phyloP scores from a whole-genome alignment of 2,797 vertebrate species.

The Gymnoscopelus braueri region DNA sequence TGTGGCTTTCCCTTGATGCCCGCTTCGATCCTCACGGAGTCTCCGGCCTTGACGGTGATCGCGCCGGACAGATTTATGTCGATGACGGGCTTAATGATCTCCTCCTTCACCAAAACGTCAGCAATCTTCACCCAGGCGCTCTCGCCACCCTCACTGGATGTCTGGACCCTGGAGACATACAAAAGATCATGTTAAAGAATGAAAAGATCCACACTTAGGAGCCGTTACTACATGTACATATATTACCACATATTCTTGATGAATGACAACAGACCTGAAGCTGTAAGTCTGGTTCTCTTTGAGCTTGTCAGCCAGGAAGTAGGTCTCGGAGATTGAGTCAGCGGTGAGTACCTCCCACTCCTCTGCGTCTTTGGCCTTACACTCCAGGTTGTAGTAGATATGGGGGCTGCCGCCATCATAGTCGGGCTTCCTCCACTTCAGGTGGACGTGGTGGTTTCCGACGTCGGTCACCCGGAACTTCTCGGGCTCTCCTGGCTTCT shows the following conservation, averaged over 20 bases:
- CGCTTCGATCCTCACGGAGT: constrained; percentile 94
- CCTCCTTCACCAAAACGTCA: constrained; percentile 94
- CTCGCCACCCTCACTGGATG: constrained; percentile 95
- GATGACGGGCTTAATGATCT: constrained; percentile 94
- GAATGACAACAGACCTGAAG: constrained; percentile 64
- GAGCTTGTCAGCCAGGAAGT: constrained; percentile 92
- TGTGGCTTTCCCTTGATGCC: constrained; percentile 95
- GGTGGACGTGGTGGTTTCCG: constrained; percentile 92
- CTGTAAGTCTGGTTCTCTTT: constrained; percentile 92
- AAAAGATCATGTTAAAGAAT: background rate
- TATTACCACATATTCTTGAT: background rate
- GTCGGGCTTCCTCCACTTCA: constrained; percentile 95
- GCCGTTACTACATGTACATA: background rate
- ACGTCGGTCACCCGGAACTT: constrained; percentile 94
- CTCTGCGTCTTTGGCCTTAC: constrained; percentile 88
- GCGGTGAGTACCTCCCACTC: constrained; percentile 92
- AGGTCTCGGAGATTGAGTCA: constrained; percentile 88
- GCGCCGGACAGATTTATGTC: constrained; percentile 92
- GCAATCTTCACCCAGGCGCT: constrained; percentile 94
- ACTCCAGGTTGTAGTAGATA: constrained; percentile 93
- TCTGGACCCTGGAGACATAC: constrained; percentile 87
- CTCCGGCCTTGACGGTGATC: constrained; percentile 92
- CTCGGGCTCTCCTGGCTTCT: constrained; percentile 95
- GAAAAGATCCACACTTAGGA: background rate
- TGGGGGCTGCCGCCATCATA: constrained; percentile 97